A percentile compares a stretch with the other conserved stretches of the same genome.
phyloP scores from a whole-genome alignment of 2,113 vertebrate genomes.

The Ptychochromis oligacanthus region DNA sequence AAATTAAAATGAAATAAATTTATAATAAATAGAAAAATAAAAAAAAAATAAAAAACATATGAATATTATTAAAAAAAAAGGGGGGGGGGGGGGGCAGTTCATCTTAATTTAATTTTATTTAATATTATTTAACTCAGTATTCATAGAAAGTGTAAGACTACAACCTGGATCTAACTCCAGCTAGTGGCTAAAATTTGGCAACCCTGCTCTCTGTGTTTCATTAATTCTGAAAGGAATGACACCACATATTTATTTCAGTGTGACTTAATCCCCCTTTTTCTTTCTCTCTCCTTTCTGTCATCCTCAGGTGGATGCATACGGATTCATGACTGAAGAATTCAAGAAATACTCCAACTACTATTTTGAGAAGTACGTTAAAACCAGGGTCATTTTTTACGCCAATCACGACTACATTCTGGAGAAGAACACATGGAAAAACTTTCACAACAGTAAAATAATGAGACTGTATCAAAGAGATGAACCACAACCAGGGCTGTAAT shows the following conservation, averaged over 20 bases:
- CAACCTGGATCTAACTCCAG: too few species aligned
- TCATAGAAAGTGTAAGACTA: too few species aligned
- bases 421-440: constrained; percentile 82
- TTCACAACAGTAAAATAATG: constrained; percentile 84
- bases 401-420: constrained; percentile 90
- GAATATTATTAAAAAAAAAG: too few species aligned
- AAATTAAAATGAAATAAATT: too few species aligned
- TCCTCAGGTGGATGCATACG: constrained; percentile 87
- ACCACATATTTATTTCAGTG: not conserved
- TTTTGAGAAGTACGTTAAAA: constrained; percentile 72
- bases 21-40: too few species aligned
- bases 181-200: not conserved
- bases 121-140: too few species aligned
- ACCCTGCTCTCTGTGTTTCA: not conserved
- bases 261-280: not conserved
- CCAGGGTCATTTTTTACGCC: constrained; percentile 77
- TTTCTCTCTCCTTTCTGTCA: not conserved
- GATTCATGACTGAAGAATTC: constrained; percentile 86
- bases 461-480: constrained; percentile 80
- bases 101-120: too few species aligned
- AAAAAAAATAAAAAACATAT: too few species aligned
- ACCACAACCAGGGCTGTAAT: not conserved
- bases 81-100: too few species aligned
- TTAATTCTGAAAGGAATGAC: not conserved
- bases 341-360: constrained; percentile 86